Evolutionary conservation across 2,888 invertebrate genomes (phyloP), one percentile per base, ranked within the genome.

Genomic region (Drosophila heteroneura): DNA sequence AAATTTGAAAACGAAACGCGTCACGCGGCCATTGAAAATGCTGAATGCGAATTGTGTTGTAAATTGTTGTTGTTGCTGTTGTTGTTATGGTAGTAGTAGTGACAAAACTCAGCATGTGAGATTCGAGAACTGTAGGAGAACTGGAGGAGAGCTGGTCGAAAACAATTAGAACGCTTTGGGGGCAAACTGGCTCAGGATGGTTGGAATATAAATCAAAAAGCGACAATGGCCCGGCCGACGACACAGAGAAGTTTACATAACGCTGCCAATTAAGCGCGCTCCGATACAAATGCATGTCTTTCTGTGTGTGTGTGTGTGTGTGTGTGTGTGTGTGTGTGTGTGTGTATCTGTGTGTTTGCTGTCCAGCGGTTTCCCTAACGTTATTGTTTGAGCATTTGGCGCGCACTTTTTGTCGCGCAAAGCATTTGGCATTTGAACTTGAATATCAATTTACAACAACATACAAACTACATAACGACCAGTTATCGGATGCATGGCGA

Each of bases 391-490:
- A 84, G 64, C 79, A 80, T 79, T 85, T 86, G 79, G 85, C 87
- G 84, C 84, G 74, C 76, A 88, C 70, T 89, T 82, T 81, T 85
- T 81, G 79, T 81, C 85, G 90, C 90, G 90, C 85, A 90, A 87
- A 89, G 63, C 78, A 89, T 89, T 88, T 89, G 89, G 65, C 58
- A 58, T 87, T 88, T 91, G 92, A 92, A 91, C 92, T 91, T 91
- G 92, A 92, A 88, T 89, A 91, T 88, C 91, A 92, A 92, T 92
- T 92, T 88, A 91, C 91, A 91, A 87, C 85, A 81, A 81, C 37
- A 77, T 62, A 58, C 60, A 51, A 57, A 30, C 16, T 30, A 30
- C 57, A 68, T 56, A 66, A 70, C 39, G 49, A 53, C 68, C 72
- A 76, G 73, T 74, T 82, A 82, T 82, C 67, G 70, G 67, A 75